Evolutionary conservation across 37 sponge, comb jelly and placozoan species (phyloP), one percentile per base, ranked within the genome.

Genomic region (Cliona cf. orientalis): DNA sequence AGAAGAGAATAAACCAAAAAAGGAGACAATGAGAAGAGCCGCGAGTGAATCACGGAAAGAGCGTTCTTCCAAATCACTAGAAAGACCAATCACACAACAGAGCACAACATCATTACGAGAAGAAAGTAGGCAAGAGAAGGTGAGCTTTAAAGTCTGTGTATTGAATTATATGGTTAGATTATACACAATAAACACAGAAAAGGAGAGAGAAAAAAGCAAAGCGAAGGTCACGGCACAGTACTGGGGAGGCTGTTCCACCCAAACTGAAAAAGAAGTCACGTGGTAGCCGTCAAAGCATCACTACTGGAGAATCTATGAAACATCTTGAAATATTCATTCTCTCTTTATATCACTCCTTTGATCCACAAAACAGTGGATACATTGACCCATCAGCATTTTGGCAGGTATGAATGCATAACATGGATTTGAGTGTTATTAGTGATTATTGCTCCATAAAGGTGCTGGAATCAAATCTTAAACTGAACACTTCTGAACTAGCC

Each of bases 391-490:
- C 76, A 31, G 21, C 14, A 11, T 80, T 87, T 42, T 87, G 81
- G 81, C 61, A 75, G 81, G 88, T 87, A 78, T 56, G 5, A 43
- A n/a, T 32, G 40, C 36, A 33, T 67, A 35, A 21, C 28, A 61
- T 35, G 39, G 36, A 32, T 7, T 19, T 5, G 32, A 9, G 9
- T 32, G 19, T 67, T 6, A 61, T 61, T 6, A 61, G n/a, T 61
- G 28, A 61, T 26, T 26, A 61, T 26, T 61, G 17, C 6, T 25
- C 7, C 7, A n/a, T 61, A 12, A n/a, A 77, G 78, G 56, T 79
- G 1, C 56, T 90, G 9, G 80, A 69, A 29, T 80, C 81, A 19
- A 72, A 78, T 62, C 75, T 89, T 3, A 78, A 89, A 64, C 78
- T 90, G 62, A 44, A 42, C n/a, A 26, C 42, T 3, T 72, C 45